These are phyloP conservation scores for Brachionus calyciflorus DNA, from an alignment of 1,140 invertebrate species.

Conservation along the genomic window DNA sequence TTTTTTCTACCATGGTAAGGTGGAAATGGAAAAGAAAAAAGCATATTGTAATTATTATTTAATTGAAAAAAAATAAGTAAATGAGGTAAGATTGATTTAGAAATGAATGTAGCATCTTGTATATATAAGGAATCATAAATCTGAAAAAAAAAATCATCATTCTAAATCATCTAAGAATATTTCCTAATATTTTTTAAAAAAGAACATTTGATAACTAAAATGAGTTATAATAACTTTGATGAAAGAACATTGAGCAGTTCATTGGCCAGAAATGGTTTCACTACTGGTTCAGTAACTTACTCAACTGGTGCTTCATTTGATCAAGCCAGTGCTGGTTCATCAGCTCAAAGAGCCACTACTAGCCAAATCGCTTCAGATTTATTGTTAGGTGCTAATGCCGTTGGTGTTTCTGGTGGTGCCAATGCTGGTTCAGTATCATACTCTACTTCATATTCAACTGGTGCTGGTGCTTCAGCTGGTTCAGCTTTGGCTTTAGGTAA, in stretches of 20 bases:
- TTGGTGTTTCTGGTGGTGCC: not conserved
- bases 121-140: slow-evolving; percentile 1
- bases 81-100: not conserved
- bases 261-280: not conserved
- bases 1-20: not conserved
- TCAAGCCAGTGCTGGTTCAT: not conserved
- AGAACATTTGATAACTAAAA: too few species aligned
- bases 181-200: too few species aligned
- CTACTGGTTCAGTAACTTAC: slow-evolving; percentile 5
- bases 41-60: slow-evolving; percentile 28
- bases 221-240: slow-evolving; percentile 5
- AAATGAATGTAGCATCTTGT: not conserved
- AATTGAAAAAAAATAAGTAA: slow-evolving; percentile 8
- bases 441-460: not conserved
- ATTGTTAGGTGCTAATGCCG: too few species aligned
- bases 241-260: slow-evolving; percentile 12
- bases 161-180: too few species aligned
- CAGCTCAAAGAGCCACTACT: slow-evolving; percentile 6
- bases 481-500: not conserved
- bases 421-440: not conserved
- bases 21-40: slow-evolving; percentile 21
- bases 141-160: not conserved
- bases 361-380: too few species aligned
- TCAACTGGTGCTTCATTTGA: not conserved
- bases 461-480: not conserved